Percentiles rank a stretch among this genome's conserved stretches.
phyloP scores from a whole-genome alignment of 2,797 vertebrate species.

The Smutsia gigantea region DNA sequence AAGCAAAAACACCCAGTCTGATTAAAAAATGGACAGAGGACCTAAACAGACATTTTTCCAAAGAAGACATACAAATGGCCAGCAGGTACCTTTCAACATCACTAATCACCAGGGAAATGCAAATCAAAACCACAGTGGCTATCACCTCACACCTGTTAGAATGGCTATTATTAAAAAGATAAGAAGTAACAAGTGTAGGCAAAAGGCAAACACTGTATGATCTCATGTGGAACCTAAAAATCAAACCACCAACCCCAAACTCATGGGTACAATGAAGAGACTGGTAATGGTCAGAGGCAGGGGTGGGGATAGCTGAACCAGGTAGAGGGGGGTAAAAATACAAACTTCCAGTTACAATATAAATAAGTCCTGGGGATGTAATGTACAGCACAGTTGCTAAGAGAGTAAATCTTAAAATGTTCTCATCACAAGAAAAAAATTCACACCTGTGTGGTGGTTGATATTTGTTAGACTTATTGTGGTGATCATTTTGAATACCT shows the following conservation, averaged over 20 bases:
- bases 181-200: background rate
- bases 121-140: background rate
- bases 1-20: too few species aligned
- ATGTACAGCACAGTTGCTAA: background rate
- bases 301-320: background rate
- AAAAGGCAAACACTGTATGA: too few species aligned
- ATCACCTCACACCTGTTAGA: background rate
- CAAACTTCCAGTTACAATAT: background rate
- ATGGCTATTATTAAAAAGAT: background rate
- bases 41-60: background rate
- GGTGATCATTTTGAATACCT: background rate
- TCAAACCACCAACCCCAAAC: background rate
- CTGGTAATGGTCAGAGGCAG: background rate
- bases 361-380: background rate
- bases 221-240: background rate
- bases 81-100: background rate
- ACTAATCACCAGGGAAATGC: too few species aligned
- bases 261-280: background rate
- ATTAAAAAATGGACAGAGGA: background rate
- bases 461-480: background rate
- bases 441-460: background rate
- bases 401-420: background rate
- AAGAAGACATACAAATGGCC: background rate
- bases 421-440: background rate
- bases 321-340: background rate